Evolutionary conservation across 1,140 invertebrate species (phyloP), one percentile per base, ranked within the genome.

Genomic region (Microplitis demolitor): DNA sequence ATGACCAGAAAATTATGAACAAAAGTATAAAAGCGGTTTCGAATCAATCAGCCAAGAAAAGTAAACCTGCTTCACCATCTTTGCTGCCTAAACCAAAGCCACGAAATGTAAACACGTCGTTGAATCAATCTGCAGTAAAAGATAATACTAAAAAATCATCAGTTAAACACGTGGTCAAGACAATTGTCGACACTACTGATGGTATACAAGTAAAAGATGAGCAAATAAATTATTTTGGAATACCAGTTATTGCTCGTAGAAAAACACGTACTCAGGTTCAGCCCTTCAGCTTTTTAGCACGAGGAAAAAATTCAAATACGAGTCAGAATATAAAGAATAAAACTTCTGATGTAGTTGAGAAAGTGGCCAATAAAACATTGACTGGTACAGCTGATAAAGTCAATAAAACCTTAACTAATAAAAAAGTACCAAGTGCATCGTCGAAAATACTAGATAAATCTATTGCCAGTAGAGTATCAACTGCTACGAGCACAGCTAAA

Each of bases 251-350:
- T 11, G n/a, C 11, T 14, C 11, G 4, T 31, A 53, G n/a, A 14
- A 71, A 71, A 14, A 71, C 63, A 64, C 69, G 50, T 31, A 71
- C 61, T 37, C 24, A 71, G 37, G 39, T 50, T 8, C 14, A 53
- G 6, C 61, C 61, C 3, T 71, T 71, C 61, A 71, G 50, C 33
- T 71, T 71, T 37, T 6, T 13, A 35, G 35, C 14, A n/a, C 33
- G 69, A 37, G n/a, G 4, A 8, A 71, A 64, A 31, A 58, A 31
- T 45, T 9, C 4, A 11, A 31, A 13, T 16, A 60, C 9, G 5
- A n/a, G 5, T 3, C 39, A 45, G 39, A 45, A 45, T 9, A 11
- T 45, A 8, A 45, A 9, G 39, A 45, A 45, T 45, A 45, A 45
- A 45, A 45, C 39, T 11, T 3, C 6, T 45, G 39, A 5, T 45